phyloP scores from a whole-genome alignment of 1,140 invertebrate genomes.

The Coptotermes formosanus region DNA sequence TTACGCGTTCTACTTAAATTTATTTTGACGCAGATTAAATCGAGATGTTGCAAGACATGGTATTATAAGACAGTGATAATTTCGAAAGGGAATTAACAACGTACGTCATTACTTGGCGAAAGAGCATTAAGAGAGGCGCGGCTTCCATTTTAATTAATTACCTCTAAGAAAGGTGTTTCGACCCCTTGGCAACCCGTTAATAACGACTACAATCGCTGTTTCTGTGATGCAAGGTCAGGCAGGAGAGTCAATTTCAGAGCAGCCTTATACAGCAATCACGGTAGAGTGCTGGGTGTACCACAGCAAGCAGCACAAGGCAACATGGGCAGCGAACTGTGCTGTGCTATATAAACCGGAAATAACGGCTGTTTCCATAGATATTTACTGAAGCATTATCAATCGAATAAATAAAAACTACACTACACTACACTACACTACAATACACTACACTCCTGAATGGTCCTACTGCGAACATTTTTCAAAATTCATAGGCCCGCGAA shows the following conservation, averaged over 20 bases:
- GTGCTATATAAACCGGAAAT: background rate
- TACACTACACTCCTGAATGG: too few species aligned
- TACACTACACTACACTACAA: too few species aligned
- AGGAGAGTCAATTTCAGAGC: background rate
- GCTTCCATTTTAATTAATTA: constrained; percentile 17
- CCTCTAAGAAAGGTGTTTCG: background rate
- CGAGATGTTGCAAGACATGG: background rate
- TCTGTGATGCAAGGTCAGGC: background rate
- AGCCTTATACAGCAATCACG: background rate
- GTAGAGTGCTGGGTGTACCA: background rate
- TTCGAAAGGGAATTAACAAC: background rate
- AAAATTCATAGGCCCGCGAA: too few species aligned
- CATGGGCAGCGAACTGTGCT: background rate
- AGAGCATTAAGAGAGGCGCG: background rate
- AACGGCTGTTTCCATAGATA: too few species aligned
- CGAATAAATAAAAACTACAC: too few species aligned
- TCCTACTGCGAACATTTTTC: too few species aligned
- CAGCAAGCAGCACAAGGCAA: background rate
- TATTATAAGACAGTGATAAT: background rate
- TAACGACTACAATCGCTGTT: background rate
- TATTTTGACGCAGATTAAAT: background rate
- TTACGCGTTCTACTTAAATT: background rate
- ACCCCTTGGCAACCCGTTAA: background rate
- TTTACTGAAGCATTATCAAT: too few species aligned
- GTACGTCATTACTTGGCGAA: background rate